Evolutionary conservation across 2,113 vertebrate species (phyloP).

Genomic region (Psittacara wagleri): DNA sequence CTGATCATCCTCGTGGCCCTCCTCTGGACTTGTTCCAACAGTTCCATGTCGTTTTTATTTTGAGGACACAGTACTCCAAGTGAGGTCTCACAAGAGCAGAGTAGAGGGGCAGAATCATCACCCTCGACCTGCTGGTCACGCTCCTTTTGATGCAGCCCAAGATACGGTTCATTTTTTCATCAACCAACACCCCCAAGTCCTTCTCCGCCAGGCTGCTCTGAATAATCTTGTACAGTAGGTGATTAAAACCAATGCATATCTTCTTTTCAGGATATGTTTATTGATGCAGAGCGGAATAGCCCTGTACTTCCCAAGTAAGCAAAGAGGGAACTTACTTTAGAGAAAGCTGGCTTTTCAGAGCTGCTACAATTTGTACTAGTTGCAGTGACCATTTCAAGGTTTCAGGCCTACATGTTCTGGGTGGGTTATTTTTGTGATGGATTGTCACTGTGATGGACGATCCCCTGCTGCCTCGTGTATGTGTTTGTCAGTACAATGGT

Average conservation of each 20-base stretch:
- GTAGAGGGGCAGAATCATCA: too few species aligned
- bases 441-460: slow-evolving; percentile 34
- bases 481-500: not conserved
- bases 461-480: not conserved
- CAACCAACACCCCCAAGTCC: too few species aligned
- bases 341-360: not conserved
- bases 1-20: too few species aligned
- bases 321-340: not conserved
- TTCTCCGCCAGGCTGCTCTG: too few species aligned
- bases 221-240: slow-evolving; percentile 40
- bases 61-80: too few species aligned
- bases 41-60: too few species aligned
- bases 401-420: slow-evolving; percentile 21
- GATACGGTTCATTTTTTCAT: not conserved
- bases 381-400: not conserved
- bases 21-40: too few species aligned
- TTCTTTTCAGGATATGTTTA: slow-evolving; percentile 18
- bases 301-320: not conserved
- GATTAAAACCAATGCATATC: slow-evolving; percentile 23
- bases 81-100: too few species aligned
- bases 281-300: not conserved
- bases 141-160: too few species aligned
- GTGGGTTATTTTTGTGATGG: slow-evolving; percentile 49
- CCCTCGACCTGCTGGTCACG: too few species aligned
- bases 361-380: not conserved